A percentile compares a stretch with the other conserved stretches of the same genome.
Evolutionary conservation across 2,113 vertebrate species (phyloP).

Genomic region (Pangasianodon hypophthalmus): DNA sequence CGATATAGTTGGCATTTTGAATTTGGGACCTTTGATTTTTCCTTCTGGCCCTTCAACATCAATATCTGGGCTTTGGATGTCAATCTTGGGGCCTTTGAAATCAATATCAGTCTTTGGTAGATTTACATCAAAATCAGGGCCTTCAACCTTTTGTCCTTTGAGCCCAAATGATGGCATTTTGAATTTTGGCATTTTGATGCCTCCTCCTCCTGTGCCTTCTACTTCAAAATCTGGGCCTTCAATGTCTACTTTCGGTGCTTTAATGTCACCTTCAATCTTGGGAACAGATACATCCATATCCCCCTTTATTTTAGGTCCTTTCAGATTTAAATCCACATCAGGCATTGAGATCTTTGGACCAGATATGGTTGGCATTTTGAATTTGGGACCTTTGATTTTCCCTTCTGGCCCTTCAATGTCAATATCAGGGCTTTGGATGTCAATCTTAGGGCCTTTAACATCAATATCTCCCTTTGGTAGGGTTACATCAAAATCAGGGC

Average conservation of each 20-base stretch:
- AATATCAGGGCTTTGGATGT: constrained; percentile 52
- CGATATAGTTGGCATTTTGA: constrained; percentile 72
- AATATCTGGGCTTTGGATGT: constrained; percentile 49
- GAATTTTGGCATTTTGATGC: constrained; percentile 45
- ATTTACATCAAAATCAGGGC: constrained; percentile 49
- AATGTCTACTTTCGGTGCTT: not conserved
- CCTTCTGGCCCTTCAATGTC: constrained; percentile 55
- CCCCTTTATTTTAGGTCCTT: constrained; percentile 7
- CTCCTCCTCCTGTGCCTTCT: constrained; percentile 4
- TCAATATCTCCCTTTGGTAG: constrained; percentile 1
- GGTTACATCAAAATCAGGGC: constrained; percentile 35
- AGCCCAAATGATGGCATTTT: constrained; percentile 55
- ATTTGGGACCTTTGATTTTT: constrained; percentile 58
- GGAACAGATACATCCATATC: constrained; percentile 5
- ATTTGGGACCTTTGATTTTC: constrained; percentile 39
- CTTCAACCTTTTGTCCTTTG: constrained; percentile 59
- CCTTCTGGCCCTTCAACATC: constrained; percentile 58
- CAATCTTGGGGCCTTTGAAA: constrained; percentile 53
- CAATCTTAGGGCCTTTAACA: constrained; percentile 31
- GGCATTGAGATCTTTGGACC: constrained; percentile 28
- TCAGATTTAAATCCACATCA: constrained; percentile 26
- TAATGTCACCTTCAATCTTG: constrained; percentile 15
- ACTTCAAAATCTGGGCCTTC: constrained; percentile 9
- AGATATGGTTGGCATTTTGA: constrained; percentile 39
- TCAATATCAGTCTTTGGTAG: constrained; percentile 44